Base-by-base conservation (phyloP, 1,140 invertebrate species). In the Teleogryllus occipitalis region DNA sequence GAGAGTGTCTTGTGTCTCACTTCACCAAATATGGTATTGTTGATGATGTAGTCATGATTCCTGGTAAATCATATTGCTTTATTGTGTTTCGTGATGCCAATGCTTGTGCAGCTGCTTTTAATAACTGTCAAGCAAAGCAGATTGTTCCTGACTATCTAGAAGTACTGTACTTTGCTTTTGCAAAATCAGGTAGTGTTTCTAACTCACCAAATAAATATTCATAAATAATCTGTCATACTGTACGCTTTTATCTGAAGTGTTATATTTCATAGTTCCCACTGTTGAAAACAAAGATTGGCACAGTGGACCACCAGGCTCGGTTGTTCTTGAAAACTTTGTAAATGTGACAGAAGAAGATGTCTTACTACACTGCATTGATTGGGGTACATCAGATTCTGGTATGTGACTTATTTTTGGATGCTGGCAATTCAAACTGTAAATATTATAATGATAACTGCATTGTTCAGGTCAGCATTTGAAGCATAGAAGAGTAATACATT, bases 401-500 rank as follows among this genome's bases (percentile, higher is more conserved):
- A 47, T 77, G 76, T 7, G 18, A 15, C 39, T 5, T 46, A 48
- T 18, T 39, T 39, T 39, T 10, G 12, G 74, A 22, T 12, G 75
- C 7, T 10, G 3, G 10, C 46, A 6, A 18, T 10, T 77, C 18
- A 3, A 54, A 7, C 46, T 27, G 22, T 22, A 77, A 77, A 77
- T 48, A 75, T 14, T 75, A 7, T n/a, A 15, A 73, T 39, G 48
- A 49, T 47, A 27, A 18, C 49, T 78, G 48, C 15, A 12, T 77
- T 47, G 46, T 79, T 15, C 18, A 80, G 76, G 76, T n/a, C 75
- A 80, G 48, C 39, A n/a, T 65, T 85, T 98, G 79, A 98, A 98
- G 86, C 92, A 98, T 84, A 87, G 97, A 75, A 88, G 90, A 87
- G 97, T 98, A 0, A 94, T 93, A 85, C 97, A 99, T 88, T 99